These are phyloP conservation scores for Ptychobarbus kaznakovi DNA, from an alignment of 2,797 vertebrate species.

Conservation along the genomic window DNA sequence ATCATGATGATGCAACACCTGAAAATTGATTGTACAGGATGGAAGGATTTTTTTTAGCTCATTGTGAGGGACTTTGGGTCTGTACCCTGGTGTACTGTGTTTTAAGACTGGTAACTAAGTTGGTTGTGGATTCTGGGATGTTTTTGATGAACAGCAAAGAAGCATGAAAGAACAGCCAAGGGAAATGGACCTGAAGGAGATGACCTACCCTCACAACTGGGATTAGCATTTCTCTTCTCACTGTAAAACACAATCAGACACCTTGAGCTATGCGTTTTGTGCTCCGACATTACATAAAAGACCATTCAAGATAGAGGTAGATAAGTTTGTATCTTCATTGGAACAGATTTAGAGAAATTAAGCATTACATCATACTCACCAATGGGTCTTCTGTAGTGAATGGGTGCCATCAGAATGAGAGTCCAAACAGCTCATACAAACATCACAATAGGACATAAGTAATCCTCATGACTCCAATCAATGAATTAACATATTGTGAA, in stretches of 20 bases:
- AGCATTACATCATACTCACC: background rate
- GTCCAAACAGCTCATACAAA: background rate
- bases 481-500: background rate
- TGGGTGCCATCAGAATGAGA: background rate
- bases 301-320: background rate
- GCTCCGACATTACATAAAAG: background rate
- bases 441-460: background rate
- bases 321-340: background rate
- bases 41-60: background rate
- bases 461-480: background rate
- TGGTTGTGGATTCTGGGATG: slow-evolving; percentile 14
- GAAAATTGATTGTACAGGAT: slow-evolving; percentile 44
- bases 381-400: background rate
- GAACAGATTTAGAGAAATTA: background rate
- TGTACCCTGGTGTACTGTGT: slow-evolving; percentile 7
- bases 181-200: slow-evolving; percentile 17
- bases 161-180: slow-evolving; percentile 7
- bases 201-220: background rate
- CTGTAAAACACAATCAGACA: slow-evolving; percentile 27
- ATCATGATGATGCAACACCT: slow-evolving; percentile 41
- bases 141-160: slow-evolving; percentile 35
- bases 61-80: slow-evolving; percentile 7
- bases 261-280: background rate
- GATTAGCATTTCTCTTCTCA: background rate
- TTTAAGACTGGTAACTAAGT: slow-evolving; percentile 24